A percentile compares a stretch with the other conserved stretches of the same genome.
These are phyloP conservation scores for Phragmatobia fuliginosa DNA, from an alignment of 2,888 invertebrate genomes.

Conservation along the genomic window DNA sequence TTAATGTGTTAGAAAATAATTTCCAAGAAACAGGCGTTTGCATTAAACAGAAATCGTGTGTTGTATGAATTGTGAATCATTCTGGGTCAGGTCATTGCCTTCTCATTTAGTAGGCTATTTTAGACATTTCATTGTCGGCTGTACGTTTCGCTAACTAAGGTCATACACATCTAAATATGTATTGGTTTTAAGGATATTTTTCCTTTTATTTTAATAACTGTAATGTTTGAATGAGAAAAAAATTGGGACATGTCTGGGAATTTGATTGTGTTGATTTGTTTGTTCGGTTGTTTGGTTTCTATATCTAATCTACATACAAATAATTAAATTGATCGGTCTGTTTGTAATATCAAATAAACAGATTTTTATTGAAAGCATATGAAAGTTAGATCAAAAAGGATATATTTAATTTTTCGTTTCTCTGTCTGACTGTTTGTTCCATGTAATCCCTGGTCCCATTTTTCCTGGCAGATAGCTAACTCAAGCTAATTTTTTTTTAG, in stretches of 20 bases:
- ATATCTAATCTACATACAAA: too few relatives aligned
- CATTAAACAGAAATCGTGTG: constrained; percentile 2
- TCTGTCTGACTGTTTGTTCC: too few relatives aligned
- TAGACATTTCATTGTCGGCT: constrained; percentile 11
- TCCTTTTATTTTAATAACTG: not conserved
- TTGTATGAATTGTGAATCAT: constrained; percentile 11
- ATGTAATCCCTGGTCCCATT: too few relatives aligned
- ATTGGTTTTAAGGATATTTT: not conserved
- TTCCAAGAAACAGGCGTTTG: not conserved
- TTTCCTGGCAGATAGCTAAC: too few relatives aligned
- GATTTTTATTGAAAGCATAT: too few relatives aligned
- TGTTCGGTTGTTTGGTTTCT: not conserved
- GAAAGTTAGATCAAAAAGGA: too few relatives aligned
- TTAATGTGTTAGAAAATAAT: not conserved
- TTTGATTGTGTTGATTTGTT: not conserved
- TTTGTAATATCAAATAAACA: too few relatives aligned
- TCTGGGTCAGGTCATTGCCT: constrained; percentile 10
- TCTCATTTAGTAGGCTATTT: constrained; percentile 13
- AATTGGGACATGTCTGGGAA: not conserved
- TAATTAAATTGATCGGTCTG: too few relatives aligned
- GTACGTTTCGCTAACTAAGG: not conserved
- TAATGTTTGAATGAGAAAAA: not conserved
- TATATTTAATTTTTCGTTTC: too few relatives aligned
- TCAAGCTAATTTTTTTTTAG: too few relatives aligned
- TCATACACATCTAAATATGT: not conserved